Conservation (phyloP, 2,797 vertebrate species). For the Chaetophractus vellerosus region DNA sequence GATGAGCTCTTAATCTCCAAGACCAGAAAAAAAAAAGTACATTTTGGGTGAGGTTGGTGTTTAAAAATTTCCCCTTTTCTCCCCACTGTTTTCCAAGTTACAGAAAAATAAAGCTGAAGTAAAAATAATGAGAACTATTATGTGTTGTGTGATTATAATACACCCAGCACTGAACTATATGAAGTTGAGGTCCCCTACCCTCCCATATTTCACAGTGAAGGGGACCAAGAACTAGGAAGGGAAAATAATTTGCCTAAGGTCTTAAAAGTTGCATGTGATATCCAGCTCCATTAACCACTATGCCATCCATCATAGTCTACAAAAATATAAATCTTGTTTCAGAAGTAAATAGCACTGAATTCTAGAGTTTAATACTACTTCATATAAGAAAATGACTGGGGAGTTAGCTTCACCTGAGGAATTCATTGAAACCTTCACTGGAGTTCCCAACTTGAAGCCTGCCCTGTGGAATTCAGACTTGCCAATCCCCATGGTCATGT, state of each 20-base stretch:
- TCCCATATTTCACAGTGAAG: background rate
- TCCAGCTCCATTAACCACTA: background rate
- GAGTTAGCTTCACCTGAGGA: background rate
- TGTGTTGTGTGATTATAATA: background rate
- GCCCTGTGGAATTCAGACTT: too few species aligned
- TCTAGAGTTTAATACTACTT: constrained; percentile 44
- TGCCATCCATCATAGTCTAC: background rate
- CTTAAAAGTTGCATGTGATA: background rate
- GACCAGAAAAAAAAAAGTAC: background rate
- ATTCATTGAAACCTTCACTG: too few species aligned
- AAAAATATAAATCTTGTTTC: constrained; percentile 44
- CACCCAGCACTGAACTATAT: too few species aligned
- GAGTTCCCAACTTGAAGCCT: too few species aligned
- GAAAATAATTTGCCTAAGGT: background rate
- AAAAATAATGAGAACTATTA: constrained; percentile 18
- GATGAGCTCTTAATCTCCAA: constrained; percentile 3
- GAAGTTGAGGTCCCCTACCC: background rate
- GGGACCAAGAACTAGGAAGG: background rate
- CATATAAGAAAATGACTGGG: constrained; percentile 59
- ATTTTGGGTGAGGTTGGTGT: background rate
- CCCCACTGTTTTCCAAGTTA: constrained; percentile 22
- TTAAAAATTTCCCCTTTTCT: background rate
- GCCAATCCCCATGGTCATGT: too few species aligned
- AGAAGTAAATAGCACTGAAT: constrained; percentile 20
- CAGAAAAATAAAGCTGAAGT: constrained; percentile 27